phyloP scores from a whole-genome alignment of 2,888 invertebrate genomes.

The Lumbricus terrestris region DNA sequence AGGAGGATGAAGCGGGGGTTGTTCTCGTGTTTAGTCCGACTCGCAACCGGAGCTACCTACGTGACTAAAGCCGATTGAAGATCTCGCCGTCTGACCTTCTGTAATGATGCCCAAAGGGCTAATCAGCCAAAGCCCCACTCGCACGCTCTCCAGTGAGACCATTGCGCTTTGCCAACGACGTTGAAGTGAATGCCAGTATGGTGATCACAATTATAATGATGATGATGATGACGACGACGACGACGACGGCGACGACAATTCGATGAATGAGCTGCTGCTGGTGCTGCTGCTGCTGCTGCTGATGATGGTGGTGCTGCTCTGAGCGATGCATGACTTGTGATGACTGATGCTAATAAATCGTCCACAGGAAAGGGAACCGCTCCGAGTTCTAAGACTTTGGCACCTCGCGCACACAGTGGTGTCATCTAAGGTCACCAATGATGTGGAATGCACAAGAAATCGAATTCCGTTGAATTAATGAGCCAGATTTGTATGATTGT shows the following conservation, averaged over 20 bases:
- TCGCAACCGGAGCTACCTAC: not conserved
- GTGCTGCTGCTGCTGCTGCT: not conserved
- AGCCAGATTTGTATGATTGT: not conserved
- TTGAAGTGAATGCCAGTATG: not conserved
- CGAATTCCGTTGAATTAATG: not conserved
- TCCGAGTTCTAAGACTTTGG: too few species aligned
- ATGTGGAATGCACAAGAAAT: not conserved
- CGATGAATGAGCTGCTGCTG: not conserved
- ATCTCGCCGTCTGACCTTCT: not conserved
- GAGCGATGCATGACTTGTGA: too few species aligned
- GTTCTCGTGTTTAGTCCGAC: not conserved
- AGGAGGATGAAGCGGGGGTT: not conserved
- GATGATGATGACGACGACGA: not conserved
- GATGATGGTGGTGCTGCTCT: too few species aligned
- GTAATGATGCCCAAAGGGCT: not conserved
- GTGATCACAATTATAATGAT: not conserved
- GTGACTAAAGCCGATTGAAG: slow-evolving; percentile 6
- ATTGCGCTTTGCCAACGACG: not conserved
- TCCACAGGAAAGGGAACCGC: not conserved
- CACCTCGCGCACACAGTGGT: not conserved
- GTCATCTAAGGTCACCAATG: not conserved
- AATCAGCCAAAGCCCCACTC: not conserved
- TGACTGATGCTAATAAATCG: not conserved
- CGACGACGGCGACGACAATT: not conserved
- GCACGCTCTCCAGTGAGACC: not conserved